Percentiles rank a stretch among this genome's conserved stretches.
phyloP scores from a whole-genome alignment of 64 coral and sea anemone species.

The Pocillopora verrucosa region DNA sequence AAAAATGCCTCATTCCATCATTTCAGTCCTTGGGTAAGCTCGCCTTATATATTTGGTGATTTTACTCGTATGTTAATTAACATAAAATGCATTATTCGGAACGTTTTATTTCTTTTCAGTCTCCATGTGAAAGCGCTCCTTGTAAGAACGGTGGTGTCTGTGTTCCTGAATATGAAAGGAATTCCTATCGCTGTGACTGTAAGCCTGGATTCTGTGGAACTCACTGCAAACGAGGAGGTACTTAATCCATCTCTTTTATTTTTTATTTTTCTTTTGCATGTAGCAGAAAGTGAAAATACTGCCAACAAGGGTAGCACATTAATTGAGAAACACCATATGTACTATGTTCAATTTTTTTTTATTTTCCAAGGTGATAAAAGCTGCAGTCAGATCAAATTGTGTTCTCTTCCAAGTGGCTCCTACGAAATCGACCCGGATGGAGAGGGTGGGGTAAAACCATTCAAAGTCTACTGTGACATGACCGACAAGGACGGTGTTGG shows the following conservation, averaged over 20 bases:
- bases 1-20: too few species aligned
- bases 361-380: neutral
- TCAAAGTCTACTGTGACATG: constrained; percentile 64
- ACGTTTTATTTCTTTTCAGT: too few species aligned
- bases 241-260: too few species aligned
- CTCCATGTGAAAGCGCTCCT: neutral
- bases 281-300: too few species aligned
- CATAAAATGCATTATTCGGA: too few species aligned
- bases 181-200: neutral
- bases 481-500: constrained; percentile 54
- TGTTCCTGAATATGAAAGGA: constrained; percentile 13
- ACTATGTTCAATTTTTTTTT: too few species aligned
- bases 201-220: constrained; percentile 2
- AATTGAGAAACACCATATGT: too few species aligned
- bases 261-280: too few species aligned
- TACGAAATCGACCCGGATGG: constrained; percentile 36
- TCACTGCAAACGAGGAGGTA: neutral
- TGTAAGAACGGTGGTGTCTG: constrained; percentile 27
- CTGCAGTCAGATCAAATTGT: constrained; percentile 39
- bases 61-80: too few species aligned
- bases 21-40: too few species aligned
- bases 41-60: too few species aligned
- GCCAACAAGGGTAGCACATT: too few species aligned
- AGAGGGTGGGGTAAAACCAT: neutral
- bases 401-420: constrained; percentile 5